Percentiles rank a stretch among this genome's conserved stretches.
Evolutionary conservation across 2,888 invertebrate species (phyloP).

Genomic region (Acrobasis repandana): DNA sequence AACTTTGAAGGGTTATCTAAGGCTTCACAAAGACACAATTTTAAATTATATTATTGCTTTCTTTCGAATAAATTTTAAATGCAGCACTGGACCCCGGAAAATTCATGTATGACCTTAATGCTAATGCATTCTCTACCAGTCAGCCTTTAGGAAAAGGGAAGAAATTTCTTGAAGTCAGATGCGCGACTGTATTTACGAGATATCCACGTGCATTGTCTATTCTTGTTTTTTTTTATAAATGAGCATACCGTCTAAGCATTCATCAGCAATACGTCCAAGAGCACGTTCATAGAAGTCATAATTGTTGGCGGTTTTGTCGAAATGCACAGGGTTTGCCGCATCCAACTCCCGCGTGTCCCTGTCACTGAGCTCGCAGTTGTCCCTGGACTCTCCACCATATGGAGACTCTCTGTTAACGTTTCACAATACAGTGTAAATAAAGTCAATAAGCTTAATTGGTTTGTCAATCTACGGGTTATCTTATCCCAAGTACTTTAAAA

Average conservation of each 20-base stretch:
- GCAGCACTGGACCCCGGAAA: no score
- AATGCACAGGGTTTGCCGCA: slow-evolving; percentile 91
- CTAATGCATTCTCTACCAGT: no score
- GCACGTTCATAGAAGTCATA: slow-evolving; percentile 92
- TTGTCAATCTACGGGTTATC: background rate
- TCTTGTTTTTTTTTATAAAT: background rate
- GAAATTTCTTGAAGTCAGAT: no score
- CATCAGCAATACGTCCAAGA: slow-evolving; percentile 87
- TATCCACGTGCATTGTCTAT: no score
- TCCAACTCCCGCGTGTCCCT: slow-evolving; percentile 92
- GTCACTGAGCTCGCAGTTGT: slow-evolving; percentile 96
- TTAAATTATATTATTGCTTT: background rate
- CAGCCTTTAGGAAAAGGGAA: no score
- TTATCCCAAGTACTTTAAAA: background rate
- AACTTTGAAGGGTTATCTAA: no score
- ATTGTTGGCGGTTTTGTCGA: slow-evolving; percentile 91
- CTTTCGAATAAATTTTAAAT: no score
- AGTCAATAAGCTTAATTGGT: background rate
- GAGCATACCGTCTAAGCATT: slow-evolving; percentile 91
- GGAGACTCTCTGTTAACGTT: slow-evolving; percentile 74
- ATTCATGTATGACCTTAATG: no score
- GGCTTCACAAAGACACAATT: no score
- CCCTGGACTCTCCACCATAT: slow-evolving; percentile 85
- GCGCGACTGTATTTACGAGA: no score
- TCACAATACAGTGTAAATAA: background rate